A percentile compares a stretch with the other conserved stretches of the same genome.
These are phyloP conservation scores for Micromussa lordhowensis DNA, from an alignment of 92 coral and sea anemone species.

Conservation along the genomic window DNA sequence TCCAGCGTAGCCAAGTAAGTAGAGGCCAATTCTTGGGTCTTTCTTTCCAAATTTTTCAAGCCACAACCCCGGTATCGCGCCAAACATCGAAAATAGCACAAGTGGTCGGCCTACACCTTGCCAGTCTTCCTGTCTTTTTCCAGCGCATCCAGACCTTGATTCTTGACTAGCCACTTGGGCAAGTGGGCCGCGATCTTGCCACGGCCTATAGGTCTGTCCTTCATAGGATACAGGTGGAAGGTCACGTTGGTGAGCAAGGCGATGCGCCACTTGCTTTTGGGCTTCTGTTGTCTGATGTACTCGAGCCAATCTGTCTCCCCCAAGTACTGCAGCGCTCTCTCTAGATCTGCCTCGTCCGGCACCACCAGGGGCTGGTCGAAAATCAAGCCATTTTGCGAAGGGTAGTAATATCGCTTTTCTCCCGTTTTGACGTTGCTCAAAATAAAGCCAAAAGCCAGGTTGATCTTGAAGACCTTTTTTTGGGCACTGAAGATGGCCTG, in stretches of 20 bases:
- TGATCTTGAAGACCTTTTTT: background rate
- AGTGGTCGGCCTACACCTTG: background rate
- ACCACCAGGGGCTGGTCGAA: background rate
- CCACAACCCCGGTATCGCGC: background rate
- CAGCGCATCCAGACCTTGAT: background rate
- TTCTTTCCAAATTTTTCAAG: too few species aligned
- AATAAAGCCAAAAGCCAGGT: background rate
- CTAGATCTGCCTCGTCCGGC: background rate
- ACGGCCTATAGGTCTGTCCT: background rate
- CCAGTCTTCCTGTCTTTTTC: background rate
- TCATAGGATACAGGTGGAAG: background rate
- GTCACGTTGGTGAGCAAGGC: background rate
- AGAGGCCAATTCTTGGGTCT: background rate
- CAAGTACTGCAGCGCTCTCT: background rate
- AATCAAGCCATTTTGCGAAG: background rate
- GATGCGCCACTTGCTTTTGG: background rate
- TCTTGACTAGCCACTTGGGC: background rate
- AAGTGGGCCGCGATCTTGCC: background rate
- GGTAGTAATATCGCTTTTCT: background rate
- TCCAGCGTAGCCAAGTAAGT: background rate
- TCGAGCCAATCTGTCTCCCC: background rate
- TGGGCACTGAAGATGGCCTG: background rate
- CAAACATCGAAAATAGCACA: background rate
- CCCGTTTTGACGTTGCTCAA: background rate
- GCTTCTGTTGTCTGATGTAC: background rate